Percentiles rank a stretch among this genome's conserved stretches.
These are phyloP conservation scores for Palythoa caribaeorum DNA, from an alignment of 92 coral and sea anemone species.

Conservation along the genomic window DNA sequence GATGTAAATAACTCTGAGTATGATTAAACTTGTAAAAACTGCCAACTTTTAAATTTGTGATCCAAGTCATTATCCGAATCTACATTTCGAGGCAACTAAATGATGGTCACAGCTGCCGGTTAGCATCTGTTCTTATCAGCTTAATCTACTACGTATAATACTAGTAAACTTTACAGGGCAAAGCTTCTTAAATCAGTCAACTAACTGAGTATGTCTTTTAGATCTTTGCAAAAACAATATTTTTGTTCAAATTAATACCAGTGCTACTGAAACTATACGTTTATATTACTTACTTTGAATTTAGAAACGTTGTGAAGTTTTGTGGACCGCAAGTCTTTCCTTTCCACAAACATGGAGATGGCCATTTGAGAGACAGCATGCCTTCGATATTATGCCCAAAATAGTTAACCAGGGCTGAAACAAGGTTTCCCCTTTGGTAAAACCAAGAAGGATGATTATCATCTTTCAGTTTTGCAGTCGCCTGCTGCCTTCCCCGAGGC, in stretches of 20 bases:
- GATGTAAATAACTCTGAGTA: too few relatives aligned
- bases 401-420: not conserved
- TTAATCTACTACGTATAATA: too few relatives aligned
- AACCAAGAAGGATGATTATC: not conserved
- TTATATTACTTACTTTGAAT: conserved; percentile 18
- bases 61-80: too few relatives aligned
- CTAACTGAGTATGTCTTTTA: not conserved
- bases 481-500: conserved; percentile 8
- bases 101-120: too few relatives aligned
- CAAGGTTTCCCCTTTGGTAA: conserved; percentile 12
- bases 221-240: not conserved
- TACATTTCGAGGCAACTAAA: too few relatives aligned
- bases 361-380: conserved; percentile 36
- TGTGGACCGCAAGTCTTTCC: conserved; percentile 5
- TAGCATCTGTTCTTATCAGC: too few relatives aligned
- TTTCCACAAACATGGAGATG: conserved; percentile 41
- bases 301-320: conserved; percentile 17
- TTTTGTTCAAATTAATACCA: too few relatives aligned
- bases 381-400: not conserved
- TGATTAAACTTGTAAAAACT: too few relatives aligned
- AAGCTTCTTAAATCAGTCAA: too few relatives aligned
- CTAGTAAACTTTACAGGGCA: too few relatives aligned
- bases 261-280: not conserved
- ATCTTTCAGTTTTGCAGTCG: not conserved
- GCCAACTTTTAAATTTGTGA: too few relatives aligned